These are phyloP conservation scores for Typhlichthys eigenmanni DNA, from an alignment of 2,797 vertebrate species.

Conservation along the genomic window DNA sequence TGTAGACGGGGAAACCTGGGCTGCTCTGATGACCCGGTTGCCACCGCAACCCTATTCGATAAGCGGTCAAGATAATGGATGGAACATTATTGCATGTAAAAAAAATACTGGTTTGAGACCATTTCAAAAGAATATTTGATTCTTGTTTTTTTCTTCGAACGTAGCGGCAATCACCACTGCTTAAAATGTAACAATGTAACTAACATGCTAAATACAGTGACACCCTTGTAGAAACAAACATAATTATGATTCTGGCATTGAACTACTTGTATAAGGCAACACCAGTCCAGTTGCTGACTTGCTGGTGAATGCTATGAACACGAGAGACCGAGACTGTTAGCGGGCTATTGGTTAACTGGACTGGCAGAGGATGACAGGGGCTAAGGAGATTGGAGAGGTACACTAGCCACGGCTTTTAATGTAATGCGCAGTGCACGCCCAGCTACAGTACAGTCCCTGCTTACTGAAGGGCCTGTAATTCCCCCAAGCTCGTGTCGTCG, in stretches of 20 bases:
- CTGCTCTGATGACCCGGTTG: too few relatives aligned
- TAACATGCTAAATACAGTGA: conserved; percentile 7
- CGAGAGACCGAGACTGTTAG: conserved; percentile 58
- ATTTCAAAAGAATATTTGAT: too few relatives aligned
- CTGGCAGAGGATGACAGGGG: conserved; percentile 79
- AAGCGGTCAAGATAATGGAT: too few relatives aligned
- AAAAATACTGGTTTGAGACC: too few relatives aligned
- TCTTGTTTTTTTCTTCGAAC: neutral
- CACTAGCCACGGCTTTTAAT: conserved; percentile 76
- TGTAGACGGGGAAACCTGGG: too few relatives aligned
- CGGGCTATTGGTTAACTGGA: conserved; percentile 67
- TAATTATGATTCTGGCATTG: conserved; percentile 1
- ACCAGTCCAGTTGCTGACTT: conserved; percentile 7
- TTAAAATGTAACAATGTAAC: conserved; percentile 2
- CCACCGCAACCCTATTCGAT: too few relatives aligned
- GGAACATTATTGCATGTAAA: too few relatives aligned
- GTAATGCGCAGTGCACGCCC: conserved; percentile 73
- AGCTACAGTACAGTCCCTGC: conserved; percentile 58
- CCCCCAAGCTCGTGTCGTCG: conserved; percentile 50
- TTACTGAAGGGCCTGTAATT: conserved; percentile 75
- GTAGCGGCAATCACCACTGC: neutral
- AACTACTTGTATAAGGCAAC: neutral
- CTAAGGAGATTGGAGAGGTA: conserved; percentile 67
- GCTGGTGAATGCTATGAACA: conserved; percentile 41
- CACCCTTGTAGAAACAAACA: neutral